Conservation (phyloP, 2,113 vertebrate species). For the Eptesicus fuscus region DNA sequence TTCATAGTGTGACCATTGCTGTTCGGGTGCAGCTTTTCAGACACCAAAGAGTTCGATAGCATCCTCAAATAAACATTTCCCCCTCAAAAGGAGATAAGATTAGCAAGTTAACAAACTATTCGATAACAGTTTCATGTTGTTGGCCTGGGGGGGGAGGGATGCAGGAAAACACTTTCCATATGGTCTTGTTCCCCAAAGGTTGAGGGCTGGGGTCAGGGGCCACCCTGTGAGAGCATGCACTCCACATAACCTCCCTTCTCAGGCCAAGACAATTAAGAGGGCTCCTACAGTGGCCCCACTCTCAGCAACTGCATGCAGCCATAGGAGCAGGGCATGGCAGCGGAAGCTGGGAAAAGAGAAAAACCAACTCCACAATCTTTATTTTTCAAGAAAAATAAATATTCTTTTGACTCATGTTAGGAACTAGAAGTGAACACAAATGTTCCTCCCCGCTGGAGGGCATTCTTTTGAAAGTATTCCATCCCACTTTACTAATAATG, state of each 20-base stretch:
- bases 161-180: background rate
- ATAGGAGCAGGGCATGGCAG: background rate
- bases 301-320: conserved; percentile 35
- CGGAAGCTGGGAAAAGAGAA: background rate
- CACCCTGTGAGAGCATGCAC: conserved; percentile 26
- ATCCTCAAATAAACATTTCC: background rate
- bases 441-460: background rate
- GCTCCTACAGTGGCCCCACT: conserved; percentile 42
- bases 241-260: conserved; percentile 46
- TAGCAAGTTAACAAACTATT: conserved; percentile 4
- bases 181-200: background rate
- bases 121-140: background rate
- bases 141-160: background rate
- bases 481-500: background rate
- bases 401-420: background rate
- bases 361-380: background rate
- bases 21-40: background rate
- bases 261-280: conserved; percentile 46
- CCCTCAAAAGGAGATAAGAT: background rate
- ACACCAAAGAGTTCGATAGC: background rate
- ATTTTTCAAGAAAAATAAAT: background rate
- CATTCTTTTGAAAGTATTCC: background rate
- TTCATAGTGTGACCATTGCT: background rate
- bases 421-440: background rate
- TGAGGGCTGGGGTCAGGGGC: conserved; percentile 45